Conservation (phyloP, 1,140 invertebrate genomes). For the Trichoplusia ni region DNA sequence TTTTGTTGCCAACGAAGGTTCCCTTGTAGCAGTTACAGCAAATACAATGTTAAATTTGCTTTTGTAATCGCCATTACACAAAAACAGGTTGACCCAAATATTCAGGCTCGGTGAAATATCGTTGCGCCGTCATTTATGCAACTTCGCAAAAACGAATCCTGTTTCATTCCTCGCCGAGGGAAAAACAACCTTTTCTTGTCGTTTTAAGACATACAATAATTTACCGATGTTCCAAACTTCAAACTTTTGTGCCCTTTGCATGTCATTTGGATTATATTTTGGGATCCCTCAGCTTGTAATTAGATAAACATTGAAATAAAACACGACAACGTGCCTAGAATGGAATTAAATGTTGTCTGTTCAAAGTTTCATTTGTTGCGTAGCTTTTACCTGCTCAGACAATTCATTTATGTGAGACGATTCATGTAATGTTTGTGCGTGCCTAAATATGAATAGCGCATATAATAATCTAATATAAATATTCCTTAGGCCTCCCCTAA, state of each 20-base stretch:
- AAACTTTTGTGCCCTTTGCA: constrained; percentile 59
- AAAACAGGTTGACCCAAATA: constrained; percentile 80
- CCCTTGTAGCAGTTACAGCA: constrained; percentile 70
- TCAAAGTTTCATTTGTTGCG: not conserved
- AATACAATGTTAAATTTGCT: constrained; percentile 78
- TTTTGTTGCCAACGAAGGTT: constrained; percentile 71
- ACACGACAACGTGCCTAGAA: constrained; percentile 27
- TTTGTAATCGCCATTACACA: constrained; percentile 77
- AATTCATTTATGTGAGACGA: not conserved
- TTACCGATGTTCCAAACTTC: constrained; percentile 42
- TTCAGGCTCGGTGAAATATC: constrained; percentile 71
- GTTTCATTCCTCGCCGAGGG: constrained; percentile 51
- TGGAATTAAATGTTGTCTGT: not conserved
- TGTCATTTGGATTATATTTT: constrained; percentile 67
- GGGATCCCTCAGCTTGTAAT: constrained; percentile 60
- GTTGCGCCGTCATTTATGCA: constrained; percentile 74
- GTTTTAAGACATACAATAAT: constrained; percentile 60
- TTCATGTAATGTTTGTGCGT: not conserved
- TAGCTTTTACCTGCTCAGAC: not conserved
- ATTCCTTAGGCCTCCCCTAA: constrained; percentile 54
- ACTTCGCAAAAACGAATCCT: constrained; percentile 76
- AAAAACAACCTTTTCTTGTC: constrained; percentile 58
- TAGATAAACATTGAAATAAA: constrained; percentile 61
- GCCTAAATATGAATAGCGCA: constrained; percentile 22
- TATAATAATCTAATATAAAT: constrained; percentile 52